Evolutionary conservation across 2,797 vertebrate species (phyloP), one percentile per base, ranked within the genome.

Genomic region (Chaunax sp.): DNA sequence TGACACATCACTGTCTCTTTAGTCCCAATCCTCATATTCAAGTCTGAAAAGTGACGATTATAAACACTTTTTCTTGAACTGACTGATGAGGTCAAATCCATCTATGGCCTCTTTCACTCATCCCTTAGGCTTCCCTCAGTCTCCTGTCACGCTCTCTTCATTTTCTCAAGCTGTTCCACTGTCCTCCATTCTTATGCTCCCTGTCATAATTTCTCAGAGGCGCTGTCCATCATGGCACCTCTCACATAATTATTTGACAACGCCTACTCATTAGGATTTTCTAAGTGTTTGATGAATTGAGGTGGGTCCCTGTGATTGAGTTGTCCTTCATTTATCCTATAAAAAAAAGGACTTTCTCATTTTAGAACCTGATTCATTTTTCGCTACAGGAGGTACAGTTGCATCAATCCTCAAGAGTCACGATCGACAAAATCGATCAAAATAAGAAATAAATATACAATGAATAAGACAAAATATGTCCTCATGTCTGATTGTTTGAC

Each of bases 11-110:
- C 40, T 50, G 23, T 15, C 14, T 44, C 63, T 66, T 49, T 10
- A 49, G 43, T n/a, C 26, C 35, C 40, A 66, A 62, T 56, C 51
- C 51, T 62, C 25, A 6, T 37, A 69, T 35, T 71, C 59, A 65
- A 61, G 50, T 51, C 37, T 50, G 41, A 64, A 70, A 76, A 73
- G 70, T 58, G 74, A 70, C 16, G 3, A 77, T 60, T 59, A 51
- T n/a, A 61, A 75, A 60, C 80, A 56, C 41, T 30, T 63, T 77
- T 76, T 64, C 66, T 72, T 60, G 80, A 70, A 79, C 28, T 69
- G 62, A 79, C 28, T 69, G 62, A 88, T 78, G 86, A 78, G 72
- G 78, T 82, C 69, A 75, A 22, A 77, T 75, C 46, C 33, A 67
- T 74, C 64, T 60, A 76, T 71, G 81, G 58, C 38, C 30, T 46